Percentiles rank a stretch among this genome's conserved stretches.
phyloP scores from a whole-genome alignment of 2,113 vertebrate species.

The Phaetusa simplex region DNA sequence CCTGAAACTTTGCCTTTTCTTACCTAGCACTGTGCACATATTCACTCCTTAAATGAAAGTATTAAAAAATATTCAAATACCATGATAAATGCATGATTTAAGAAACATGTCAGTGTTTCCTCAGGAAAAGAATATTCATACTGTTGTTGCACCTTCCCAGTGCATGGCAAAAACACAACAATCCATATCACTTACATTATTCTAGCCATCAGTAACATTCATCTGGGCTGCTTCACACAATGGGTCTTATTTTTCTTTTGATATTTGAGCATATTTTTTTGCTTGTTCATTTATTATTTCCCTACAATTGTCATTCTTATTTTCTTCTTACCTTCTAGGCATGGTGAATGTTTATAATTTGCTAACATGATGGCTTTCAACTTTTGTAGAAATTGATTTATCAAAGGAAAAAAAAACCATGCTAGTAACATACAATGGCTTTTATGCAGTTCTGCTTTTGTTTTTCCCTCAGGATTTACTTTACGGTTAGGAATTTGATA shows the following conservation, averaged over 20 bases:
- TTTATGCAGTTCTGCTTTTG: neutral
- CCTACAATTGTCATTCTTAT: neutral
- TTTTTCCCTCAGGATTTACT: neutral
- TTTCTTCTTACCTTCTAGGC: neutral
- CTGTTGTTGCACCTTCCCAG: neutral
- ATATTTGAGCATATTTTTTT: neutral
- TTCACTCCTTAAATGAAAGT: neutral
- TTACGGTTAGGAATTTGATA: neutral
- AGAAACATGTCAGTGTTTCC: neutral
- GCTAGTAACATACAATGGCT: neutral
- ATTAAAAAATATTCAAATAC: neutral
- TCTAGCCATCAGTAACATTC: neutral
- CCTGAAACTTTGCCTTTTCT: neutral
- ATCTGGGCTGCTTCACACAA: neutral
- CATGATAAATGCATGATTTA: neutral
- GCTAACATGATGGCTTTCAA: neutral
- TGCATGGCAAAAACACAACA: neutral
- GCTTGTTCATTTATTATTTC: neutral
- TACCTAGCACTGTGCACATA: neutral
- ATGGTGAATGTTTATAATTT: neutral
- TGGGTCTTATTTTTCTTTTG: neutral
- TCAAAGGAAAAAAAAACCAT: neutral
- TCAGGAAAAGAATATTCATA: neutral
- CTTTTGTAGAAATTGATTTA: neutral
- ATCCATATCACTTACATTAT: neutral